Evolutionary conservation across 2,888 invertebrate species (phyloP).

Genomic region (Chelonus formosanus): DNA sequence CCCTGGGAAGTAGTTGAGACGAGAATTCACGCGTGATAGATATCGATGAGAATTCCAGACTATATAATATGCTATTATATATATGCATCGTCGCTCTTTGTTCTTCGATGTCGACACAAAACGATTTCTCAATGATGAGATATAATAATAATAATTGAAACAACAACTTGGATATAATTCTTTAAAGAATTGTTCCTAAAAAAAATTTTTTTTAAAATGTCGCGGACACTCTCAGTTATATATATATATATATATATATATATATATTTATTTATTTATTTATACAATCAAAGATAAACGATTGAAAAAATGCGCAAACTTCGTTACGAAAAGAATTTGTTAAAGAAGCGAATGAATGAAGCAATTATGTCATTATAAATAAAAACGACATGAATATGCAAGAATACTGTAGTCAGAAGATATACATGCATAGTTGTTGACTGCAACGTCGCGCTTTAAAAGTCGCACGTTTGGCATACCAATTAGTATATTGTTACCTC

Average conservation of each 20-base stretch:
- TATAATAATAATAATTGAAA: constrained; percentile 14
- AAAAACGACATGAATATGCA: background rate
- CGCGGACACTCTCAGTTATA: background rate
- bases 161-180: constrained; percentile 1
- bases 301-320: too few relatives aligned
- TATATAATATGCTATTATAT: constrained; percentile 13
- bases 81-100: constrained; percentile 12
- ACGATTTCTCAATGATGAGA: constrained; percentile 21
- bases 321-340: too few relatives aligned
- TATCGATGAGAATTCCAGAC: constrained; percentile 18
- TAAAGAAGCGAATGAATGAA: background rate
- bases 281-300: too few relatives aligned
- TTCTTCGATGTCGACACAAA: constrained; percentile 15
- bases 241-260: too few relatives aligned
- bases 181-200: background rate
- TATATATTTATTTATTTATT: background rate
- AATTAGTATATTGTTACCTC: constrained; percentile 36
- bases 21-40: constrained; percentile 27
- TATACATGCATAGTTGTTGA: constrained; percentile 2
- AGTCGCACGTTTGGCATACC: constrained; percentile 35
- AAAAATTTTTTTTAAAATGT: background rate
- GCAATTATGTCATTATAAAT: constrained; percentile 5
- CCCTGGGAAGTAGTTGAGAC: constrained; percentile 23
- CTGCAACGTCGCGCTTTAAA: constrained; percentile 31
- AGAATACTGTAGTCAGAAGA: background rate